phyloP scores from a whole-genome alignment of 2,113 vertebrate genomes.

The Rhinolophus sinicus region DNA sequence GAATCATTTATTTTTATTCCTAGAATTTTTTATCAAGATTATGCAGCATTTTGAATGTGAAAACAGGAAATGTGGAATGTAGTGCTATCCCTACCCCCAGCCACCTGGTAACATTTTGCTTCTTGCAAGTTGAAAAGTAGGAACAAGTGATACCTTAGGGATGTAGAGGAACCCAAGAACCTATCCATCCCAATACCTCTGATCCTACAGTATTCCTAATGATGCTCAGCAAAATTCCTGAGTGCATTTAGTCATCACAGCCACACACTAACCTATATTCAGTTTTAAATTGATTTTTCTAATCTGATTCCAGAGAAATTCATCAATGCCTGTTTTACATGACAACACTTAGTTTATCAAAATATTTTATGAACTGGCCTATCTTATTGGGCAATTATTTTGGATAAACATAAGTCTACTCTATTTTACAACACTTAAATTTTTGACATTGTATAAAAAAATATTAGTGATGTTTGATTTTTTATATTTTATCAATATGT shows the following conservation, averaged over 20 bases:
- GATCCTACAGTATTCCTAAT: background rate
- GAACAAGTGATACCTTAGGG: background rate
- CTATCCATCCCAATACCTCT: background rate
- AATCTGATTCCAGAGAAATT: background rate
- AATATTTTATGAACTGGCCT: background rate
- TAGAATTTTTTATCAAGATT: background rate
- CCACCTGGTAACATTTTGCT: background rate
- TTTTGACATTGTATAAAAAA: background rate
- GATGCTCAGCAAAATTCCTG: background rate
- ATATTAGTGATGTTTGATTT: background rate
- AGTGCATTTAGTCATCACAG: background rate
- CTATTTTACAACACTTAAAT: background rate
- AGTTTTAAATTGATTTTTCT: background rate
- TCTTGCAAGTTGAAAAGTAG: background rate
- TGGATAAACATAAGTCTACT: background rate
- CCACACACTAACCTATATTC: background rate
- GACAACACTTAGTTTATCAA: background rate
- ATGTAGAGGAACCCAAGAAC: background rate
- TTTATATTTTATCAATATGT: background rate
- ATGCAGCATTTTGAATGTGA: background rate
- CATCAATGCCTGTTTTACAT: background rate
- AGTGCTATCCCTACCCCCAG: fast-evolving
- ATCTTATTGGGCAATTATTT: background rate
- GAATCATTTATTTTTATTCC: background rate
- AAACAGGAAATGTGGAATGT: background rate